phyloP scores from a whole-genome alignment of 1,140 invertebrate species.

The Cylas formicarius region DNA sequence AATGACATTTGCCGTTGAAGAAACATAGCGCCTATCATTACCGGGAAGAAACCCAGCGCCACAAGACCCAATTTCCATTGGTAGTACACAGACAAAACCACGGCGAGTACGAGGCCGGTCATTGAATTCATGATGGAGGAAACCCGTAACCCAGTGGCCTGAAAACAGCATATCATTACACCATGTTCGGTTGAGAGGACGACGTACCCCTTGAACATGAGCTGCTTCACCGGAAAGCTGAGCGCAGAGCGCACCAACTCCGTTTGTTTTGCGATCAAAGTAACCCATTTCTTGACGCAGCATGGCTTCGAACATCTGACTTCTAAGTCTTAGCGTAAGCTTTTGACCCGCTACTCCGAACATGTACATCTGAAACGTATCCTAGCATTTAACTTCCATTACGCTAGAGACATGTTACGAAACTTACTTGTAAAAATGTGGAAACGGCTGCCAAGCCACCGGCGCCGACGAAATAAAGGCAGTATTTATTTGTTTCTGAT shows the following conservation, averaged over 20 bases:
- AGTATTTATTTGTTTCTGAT: slow-evolving; percentile 55
- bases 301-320: slow-evolving; percentile 63
- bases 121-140: slow-evolving; percentile 71
- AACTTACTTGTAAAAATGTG: slow-evolving; percentile 55
- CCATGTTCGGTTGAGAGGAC: no score
- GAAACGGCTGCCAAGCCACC: slow-evolving; percentile 64
- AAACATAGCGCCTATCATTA: slow-evolving; percentile 68
- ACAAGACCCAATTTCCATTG: slow-evolving; percentile 78
- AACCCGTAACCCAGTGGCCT: slow-evolving; percentile 74
- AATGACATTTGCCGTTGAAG: slow-evolving; percentile 56
- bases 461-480: slow-evolving; percentile 60
- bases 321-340: slow-evolving; percentile 64
- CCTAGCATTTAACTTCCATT: slow-evolving; percentile 2
- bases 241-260: slow-evolving; percentile 72
- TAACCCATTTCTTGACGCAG: slow-evolving; percentile 75
- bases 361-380: slow-evolving; percentile 53
- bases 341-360: slow-evolving; percentile 72
- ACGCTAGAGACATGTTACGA: slow-evolving; percentile 30
- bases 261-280: slow-evolving; percentile 70
- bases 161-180: slow-evolving; percentile 19
- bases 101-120: slow-evolving; percentile 62
- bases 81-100: slow-evolving; percentile 67
- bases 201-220: slow-evolving; percentile 69
- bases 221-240: slow-evolving; percentile 72
- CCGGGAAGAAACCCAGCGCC: slow-evolving; percentile 66